Percentiles rank a stretch among this genome's conserved stretches.
These are phyloP conservation scores for Mayetiola destructor DNA, from an alignment of 2,888 invertebrate genomes.

Conservation along the genomic window DNA sequence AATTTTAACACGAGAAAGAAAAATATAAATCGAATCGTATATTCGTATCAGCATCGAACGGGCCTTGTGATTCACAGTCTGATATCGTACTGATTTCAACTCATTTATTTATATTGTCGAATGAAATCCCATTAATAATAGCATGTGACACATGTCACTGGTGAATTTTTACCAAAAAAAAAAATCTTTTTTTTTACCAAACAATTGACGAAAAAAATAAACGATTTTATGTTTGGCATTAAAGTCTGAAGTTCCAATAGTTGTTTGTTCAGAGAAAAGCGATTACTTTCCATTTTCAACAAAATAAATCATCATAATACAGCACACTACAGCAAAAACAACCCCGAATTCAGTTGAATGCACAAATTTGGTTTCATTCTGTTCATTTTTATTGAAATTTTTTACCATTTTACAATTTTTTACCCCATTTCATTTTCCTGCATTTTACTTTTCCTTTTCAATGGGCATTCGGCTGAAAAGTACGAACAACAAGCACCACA, in stretches of 20 bases:
- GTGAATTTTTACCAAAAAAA: background rate
- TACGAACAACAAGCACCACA: too few relatives aligned
- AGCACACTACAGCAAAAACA: too few relatives aligned
- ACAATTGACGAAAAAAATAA: background rate
- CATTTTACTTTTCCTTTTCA: background rate
- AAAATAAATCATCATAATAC: too few relatives aligned
- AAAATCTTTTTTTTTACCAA: background rate
- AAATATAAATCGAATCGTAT: too few relatives aligned
- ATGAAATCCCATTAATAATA: constrained; percentile 14
- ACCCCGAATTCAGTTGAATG: too few relatives aligned
- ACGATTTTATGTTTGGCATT: background rate
- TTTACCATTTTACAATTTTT: constrained; percentile 6
- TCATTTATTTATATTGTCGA: constrained; percentile 10
- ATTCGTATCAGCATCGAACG: too few relatives aligned
- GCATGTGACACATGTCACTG: constrained; percentile 15
- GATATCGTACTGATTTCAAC: background rate
- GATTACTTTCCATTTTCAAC: too few relatives aligned
- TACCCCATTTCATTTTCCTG: constrained; percentile 13
- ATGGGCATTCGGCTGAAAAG: background rate
- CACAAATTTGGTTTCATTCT: background rate
- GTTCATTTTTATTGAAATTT: constrained; percentile 3
- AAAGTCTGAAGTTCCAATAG: too few relatives aligned
- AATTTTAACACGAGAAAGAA: too few relatives aligned
- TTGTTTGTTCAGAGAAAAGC: too few relatives aligned
- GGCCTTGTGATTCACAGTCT: too few relatives aligned